Conservation (phyloP, 2,113 vertebrate species). For the Petrocephalus microphthalmus region DNA sequence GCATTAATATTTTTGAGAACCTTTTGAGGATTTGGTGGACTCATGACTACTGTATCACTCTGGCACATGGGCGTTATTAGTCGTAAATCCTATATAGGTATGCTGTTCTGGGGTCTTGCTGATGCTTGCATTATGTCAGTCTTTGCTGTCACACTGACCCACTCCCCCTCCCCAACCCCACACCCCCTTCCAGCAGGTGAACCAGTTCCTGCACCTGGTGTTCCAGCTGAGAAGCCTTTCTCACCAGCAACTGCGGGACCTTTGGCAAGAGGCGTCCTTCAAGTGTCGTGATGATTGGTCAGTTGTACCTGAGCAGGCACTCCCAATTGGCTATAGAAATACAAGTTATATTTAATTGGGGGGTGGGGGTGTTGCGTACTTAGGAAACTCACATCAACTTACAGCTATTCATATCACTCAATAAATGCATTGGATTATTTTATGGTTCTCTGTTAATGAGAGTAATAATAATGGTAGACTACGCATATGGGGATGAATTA, state of each 20-base stretch:
- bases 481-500: background rate
- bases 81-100: background rate
- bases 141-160: background rate
- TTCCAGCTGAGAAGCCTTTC: slow-evolving; percentile 66
- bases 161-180: background rate
- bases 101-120: background rate
- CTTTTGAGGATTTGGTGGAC: background rate
- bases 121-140: background rate
- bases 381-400: background rate
- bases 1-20: slow-evolving; percentile 23
- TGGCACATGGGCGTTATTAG: background rate
- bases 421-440: background rate
- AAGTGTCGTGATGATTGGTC: slow-evolving; percentile 72
- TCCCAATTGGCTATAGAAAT: background rate
- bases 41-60: background rate
- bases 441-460: background rate
- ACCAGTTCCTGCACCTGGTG: slow-evolving; percentile 63
- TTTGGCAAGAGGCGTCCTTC: slow-evolving; percentile 68
- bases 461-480: background rate
- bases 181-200: slow-evolving; percentile 52
- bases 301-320: slow-evolving; percentile 32
- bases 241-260: slow-evolving; percentile 46
- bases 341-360: background rate
- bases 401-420: background rate
- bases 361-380: background rate